A percentile compares a stretch with the other conserved stretches of the same genome.
Conservation (phyloP, 2,797 vertebrate species). For the Galagoides demidoff region DNA sequence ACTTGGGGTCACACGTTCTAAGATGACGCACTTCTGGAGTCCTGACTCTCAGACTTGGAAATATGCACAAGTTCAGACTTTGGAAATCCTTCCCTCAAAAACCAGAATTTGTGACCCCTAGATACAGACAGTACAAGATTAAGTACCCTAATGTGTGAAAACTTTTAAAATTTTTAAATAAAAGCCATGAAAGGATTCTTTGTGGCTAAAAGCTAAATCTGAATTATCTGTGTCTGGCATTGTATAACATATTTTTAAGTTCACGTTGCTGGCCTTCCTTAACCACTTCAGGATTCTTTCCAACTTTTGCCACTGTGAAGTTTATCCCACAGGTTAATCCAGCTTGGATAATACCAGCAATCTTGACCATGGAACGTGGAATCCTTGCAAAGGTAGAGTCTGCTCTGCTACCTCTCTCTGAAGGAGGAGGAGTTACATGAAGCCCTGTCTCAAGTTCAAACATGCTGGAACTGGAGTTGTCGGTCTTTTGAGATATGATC, state of each 20-base stretch:
- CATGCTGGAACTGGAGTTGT: conserved; percentile 83
- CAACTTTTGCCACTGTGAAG: conserved; percentile 96
- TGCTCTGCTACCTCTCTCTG: conserved; percentile 91
- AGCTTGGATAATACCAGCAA: conserved; percentile 96
- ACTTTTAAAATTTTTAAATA: conserved; percentile 23
- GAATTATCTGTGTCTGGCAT: conserved; percentile 98
- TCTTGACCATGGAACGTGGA: conserved; percentile 96
- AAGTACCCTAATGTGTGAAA: background rate
- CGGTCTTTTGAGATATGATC: conserved; percentile 88
- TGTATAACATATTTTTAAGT: conserved; percentile 96
- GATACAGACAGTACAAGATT: conserved; percentile 72
- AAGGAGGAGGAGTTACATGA: conserved; percentile 89
- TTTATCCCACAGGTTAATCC: conserved; percentile 96
- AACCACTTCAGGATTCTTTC: conserved; percentile 94
- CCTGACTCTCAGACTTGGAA: conserved; percentile 67
- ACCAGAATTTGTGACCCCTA: conserved; percentile 78
- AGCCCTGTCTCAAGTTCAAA: conserved; percentile 89
- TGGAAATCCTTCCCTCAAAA: conserved; percentile 69
- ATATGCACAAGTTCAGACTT: conserved; percentile 73
- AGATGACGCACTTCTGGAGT: conserved; percentile 43
- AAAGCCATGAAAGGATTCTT: conserved; percentile 70
- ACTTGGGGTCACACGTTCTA: conserved; percentile 37
- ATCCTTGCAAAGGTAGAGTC: conserved; percentile 98
- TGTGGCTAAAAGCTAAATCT: conserved; percentile 90
- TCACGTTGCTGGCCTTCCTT: conserved; percentile 92